phyloP scores from a whole-genome alignment of 2,797 vertebrate genomes.

The Chelmon rostratus region DNA sequence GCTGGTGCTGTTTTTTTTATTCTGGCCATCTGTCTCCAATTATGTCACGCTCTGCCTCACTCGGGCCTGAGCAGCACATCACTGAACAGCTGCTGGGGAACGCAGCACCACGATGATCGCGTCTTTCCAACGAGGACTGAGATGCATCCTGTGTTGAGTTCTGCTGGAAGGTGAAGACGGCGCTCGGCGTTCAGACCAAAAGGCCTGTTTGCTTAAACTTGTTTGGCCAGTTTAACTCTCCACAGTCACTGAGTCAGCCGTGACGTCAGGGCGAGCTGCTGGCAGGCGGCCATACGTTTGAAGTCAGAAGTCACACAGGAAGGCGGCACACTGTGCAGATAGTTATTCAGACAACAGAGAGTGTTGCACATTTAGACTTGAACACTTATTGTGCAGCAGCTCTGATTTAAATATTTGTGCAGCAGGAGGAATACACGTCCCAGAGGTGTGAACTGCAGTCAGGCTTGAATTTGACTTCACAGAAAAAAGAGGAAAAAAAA shows the following conservation, averaged over 20 bases:
- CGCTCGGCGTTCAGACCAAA: not conserved
- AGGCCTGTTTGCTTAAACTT: not conserved
- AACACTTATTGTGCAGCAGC: too few relatives aligned
- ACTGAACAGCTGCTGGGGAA: slow-evolving; percentile 50
- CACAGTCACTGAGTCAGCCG: not conserved
- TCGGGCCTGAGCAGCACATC: slow-evolving; percentile 38
- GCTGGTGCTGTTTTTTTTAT: slow-evolving; percentile 29
- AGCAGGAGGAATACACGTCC: too few relatives aligned
- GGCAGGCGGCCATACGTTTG: not conserved
- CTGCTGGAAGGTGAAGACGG: not conserved
- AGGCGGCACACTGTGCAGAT: not conserved
- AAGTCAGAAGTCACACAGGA: not conserved
- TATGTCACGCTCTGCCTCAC: slow-evolving; percentile 32
- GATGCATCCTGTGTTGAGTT: not conserved
- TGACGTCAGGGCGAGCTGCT: slow-evolving; percentile 5
- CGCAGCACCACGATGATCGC: slow-evolving; percentile 1
- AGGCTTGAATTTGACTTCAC: not conserved
- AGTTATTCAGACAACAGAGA: not conserved
- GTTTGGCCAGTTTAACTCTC: slow-evolving; percentile 24
- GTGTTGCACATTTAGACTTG: too few relatives aligned
- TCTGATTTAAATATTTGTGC: too few relatives aligned
- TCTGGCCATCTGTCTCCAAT: slow-evolving; percentile 58
- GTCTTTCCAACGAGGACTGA: slow-evolving; percentile 16
- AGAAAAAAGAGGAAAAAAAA: too few relatives aligned
- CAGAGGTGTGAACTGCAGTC: too few relatives aligned